Conservation (phyloP, 2,113 vertebrate species). For the Myrmophylax atrothorax region DNA sequence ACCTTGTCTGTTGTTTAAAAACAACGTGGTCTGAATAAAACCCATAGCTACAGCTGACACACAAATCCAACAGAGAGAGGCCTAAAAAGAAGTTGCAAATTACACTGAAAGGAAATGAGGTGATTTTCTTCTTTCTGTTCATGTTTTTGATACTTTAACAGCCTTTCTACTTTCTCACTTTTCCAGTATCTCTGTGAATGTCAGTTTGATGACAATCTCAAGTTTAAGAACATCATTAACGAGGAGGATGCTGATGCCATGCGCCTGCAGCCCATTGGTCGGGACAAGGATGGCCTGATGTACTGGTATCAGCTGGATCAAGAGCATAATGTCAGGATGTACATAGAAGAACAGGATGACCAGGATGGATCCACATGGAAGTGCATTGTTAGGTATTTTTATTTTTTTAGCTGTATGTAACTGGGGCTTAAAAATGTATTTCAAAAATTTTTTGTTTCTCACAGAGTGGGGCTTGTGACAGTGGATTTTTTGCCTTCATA, state of each 20-base stretch:
- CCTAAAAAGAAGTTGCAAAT: neutral
- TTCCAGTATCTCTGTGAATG: slow-evolving; percentile 95
- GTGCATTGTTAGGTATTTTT: slow-evolving; percentile 91
- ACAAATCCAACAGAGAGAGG: neutral
- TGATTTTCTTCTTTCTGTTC: neutral
- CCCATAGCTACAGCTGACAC: neutral
- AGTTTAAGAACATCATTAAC: slow-evolving; percentile 93
- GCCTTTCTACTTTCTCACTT: neutral
- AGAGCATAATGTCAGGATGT: slow-evolving; percentile 94
- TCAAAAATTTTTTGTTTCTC: neutral
- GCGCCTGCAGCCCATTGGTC: slow-evolving; percentile 93
- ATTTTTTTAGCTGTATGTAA: neutral
- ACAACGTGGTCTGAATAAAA: neutral
- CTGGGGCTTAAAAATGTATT: neutral
- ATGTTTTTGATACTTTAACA: neutral
- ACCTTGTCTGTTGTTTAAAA: neutral
- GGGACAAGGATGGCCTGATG: slow-evolving; percentile 90
- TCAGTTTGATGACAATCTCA: slow-evolving; percentile 98
- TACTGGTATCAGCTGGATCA: slow-evolving; percentile 98
- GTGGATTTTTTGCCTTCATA: neutral
- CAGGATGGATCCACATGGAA: slow-evolving; percentile 93
- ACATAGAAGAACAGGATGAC: slow-evolving; percentile 97
- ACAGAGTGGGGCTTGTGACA: neutral
- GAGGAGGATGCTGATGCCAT: slow-evolving; percentile 95
- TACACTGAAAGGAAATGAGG: neutral